These are phyloP conservation scores for Venustoraphidia nigricollis DNA, from an alignment of 2,888 invertebrate species.

Conservation along the genomic window DNA sequence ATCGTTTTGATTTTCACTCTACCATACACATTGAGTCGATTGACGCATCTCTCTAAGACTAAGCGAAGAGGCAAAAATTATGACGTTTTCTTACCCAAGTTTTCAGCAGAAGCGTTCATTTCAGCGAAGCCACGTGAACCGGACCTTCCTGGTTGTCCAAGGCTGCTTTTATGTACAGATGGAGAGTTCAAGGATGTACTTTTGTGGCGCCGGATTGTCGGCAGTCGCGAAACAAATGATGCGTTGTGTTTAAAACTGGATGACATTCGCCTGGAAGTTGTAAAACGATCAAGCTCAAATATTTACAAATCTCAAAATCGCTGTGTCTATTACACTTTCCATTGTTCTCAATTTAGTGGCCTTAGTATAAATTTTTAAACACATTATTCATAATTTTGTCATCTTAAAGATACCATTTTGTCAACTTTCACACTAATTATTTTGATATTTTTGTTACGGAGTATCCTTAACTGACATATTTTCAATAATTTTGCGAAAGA, in stretches of 20 bases:
- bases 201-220: slow-evolving; percentile 72
- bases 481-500: no score
- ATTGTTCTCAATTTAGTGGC: no score
- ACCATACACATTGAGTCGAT: not conserved
- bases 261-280: slow-evolving; percentile 47
- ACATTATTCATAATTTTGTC: no score
- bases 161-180: slow-evolving; percentile 37
- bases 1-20: no score
- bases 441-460: no score
- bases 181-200: slow-evolving; percentile 65
- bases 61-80: no score
- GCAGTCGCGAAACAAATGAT: slow-evolving; percentile 81
- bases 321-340: no score
- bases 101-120: slow-evolving; percentile 58
- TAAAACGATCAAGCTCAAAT: not conserved
- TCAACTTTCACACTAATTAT: no score
- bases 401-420: no score
- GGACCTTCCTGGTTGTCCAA: slow-evolving; percentile 18
- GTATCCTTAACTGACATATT: no score
- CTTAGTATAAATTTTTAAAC: no score
- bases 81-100: slow-evolving; percentile 39
- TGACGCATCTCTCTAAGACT: not conserved
- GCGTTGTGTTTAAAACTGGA: slow-evolving; percentile 86
- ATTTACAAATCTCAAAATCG: not conserved
- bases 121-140: slow-evolving; percentile 45